Base-by-base conservation (phyloP, 2,888 invertebrate genomes). In the Micropterix aruncella region DNA sequence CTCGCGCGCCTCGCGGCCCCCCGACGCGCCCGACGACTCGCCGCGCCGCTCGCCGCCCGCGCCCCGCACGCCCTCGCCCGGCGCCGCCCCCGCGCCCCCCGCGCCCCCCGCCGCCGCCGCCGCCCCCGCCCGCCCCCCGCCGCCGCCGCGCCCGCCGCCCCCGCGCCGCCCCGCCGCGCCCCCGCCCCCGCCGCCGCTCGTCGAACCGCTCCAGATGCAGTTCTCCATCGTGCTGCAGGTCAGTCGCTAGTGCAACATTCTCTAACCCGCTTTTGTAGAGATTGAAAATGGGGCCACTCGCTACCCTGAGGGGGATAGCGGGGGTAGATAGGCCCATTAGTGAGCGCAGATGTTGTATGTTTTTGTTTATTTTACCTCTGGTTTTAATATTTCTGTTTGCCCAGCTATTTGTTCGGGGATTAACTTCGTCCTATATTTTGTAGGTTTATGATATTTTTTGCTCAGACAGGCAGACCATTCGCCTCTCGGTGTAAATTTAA, bases 181-280 rank as follows among this genome's bases (percentile, higher is more conserved):
- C 5, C 27, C 12, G 7, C 5, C 12, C 57, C 53, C 73, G 48
- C 73, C 79, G 48, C 73, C 79, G 16, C 60, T 88, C 18, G 64
- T 88, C 19, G 83, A 88, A 55, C 91, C 91, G 1, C 73, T 91
- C 48, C 85, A 88, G 15, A 82, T 92, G 75, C 89, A 92, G 60
- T 92, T 92, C 66, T 83, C 86, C 46, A 77, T 91, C 18, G 75
- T 89, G 47, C 65, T 95, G 43, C 80, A 80, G 72, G 79, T 79
- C 56, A 50, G 44, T 48, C 9, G 40, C 16, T 16, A 12, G n/a
- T 14, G 15, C 9, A 19, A 3, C 15, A 4, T n/a, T n/a, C n/a
- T n/a, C n/a, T n/a, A n/a, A n/a, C n/a, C n/a, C n/a, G n/a, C n/a
- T n/a, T n/a, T n/a, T n/a, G n/a, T n/a, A n/a, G n/a, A n/a, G n/a